Base-by-base conservation (phyloP, 2,113 vertebrate genomes). In the Megaceryle torquata region DNA sequence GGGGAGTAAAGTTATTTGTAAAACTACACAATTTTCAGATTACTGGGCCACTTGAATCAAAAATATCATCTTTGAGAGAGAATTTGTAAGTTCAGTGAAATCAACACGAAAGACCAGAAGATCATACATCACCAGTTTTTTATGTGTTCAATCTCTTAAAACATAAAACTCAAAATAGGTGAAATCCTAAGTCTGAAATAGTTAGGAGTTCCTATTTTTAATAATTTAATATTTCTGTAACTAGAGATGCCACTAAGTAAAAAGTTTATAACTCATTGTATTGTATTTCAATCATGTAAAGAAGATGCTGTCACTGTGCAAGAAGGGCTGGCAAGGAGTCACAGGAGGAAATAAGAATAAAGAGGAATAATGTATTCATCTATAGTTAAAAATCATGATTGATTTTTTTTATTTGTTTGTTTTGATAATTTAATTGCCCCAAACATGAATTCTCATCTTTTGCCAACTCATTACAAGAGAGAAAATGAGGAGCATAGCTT, bases 361-460 rank as follows among this genome's bases (percentile, higher is more conserved):
- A 69, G 28, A 83, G 54, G 39, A 77, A 75, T 60, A 80, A 90
- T 57, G 8, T 60, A 75, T 86, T 91, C 2, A 72, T 93, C 69
- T 82, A 28, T 64, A 65, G 54, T 29, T 89, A 82, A 88, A 84
- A 79, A 69, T 90, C 7, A 31, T 80, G 13, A 81, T 83, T 83
- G 59, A 31, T 51, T 78, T 81, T 95, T 54, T 88, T 60, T 21
- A 7, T 53, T 53, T 21, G 13, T 53, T 53, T 53, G 12, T 91
- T 94, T 94, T 81, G 7, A 46, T 88, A 95, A 87, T 79, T 96
- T 51, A 80, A 8, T 89, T 86, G 51, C 93, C 46, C 65, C 51
- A 85, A 81, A 78, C 26, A 17, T 88, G 57, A 93, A 87, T 95
- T 74, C 57, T 93, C 50, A 92, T 37, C 57, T 79, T 89, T 88